Evolutionary conservation across 2,113 vertebrate genomes (phyloP).

Genomic region (Procapra przewalskii): DNA sequence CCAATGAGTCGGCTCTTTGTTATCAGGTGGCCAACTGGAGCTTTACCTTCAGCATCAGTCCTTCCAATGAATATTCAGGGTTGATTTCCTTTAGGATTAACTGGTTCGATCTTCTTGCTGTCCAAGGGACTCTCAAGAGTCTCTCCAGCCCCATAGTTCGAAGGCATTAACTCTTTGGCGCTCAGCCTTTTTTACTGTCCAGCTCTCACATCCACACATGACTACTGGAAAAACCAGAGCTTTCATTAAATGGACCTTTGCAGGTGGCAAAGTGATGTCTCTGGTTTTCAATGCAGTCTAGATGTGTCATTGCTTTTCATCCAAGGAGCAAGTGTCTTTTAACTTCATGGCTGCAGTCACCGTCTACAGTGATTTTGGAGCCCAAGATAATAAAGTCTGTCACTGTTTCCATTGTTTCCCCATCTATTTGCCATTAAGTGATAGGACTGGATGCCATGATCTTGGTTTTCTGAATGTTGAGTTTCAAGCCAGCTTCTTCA

Average conservation of each 20-base stretch:
- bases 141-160: background rate
- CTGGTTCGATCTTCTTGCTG: background rate
- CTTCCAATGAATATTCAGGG: background rate
- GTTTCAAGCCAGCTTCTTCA: background rate
- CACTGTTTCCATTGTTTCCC: background rate
- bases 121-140: background rate
- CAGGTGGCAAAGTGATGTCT: background rate
- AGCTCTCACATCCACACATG: background rate
- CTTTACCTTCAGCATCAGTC: background rate
- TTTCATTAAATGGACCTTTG: background rate
- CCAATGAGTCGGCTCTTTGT: background rate
- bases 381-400: background rate
- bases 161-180: background rate
- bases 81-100: background rate
- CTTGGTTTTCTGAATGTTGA: background rate
- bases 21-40: background rate
- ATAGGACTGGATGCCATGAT: background rate
- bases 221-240: background rate
- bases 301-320: background rate
- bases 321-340: background rate
- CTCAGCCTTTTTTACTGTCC: background rate
- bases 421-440: background rate
- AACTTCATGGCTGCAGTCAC: background rate
- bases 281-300: background rate
- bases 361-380: background rate